Conservation (phyloP, 2,113 vertebrate species). For the zebrafish (Danio rerio) region GRCz12tu NC_133177.1:43010001-43010500, state of each 20-base stretch:
- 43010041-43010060: constrained; percentile 44
- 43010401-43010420: no score
- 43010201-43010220: constrained; percentile 40
- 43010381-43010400: no score
- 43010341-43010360: neutral
- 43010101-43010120: constrained; percentile 51
- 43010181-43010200: constrained; percentile 50
- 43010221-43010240: constrained; percentile 48
- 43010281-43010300: neutral
- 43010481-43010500: no score
- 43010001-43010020: constrained; percentile 3
- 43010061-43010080: constrained; percentile 59
- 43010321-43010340: neutral
- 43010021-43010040: constrained; percentile 6
- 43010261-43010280: neutral
- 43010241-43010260: constrained; percentile 12
- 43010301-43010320: neutral
- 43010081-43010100: constrained; percentile 46
- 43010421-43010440: no score
- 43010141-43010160: constrained; percentile 56
- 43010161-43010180: constrained; percentile 50
- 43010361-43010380: neutral
- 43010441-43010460: no score
- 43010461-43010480: no score
- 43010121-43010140: constrained; percentile 36